Conservation (phyloP, 1,140 invertebrate species). For the Lineus longissimus region DNA sequence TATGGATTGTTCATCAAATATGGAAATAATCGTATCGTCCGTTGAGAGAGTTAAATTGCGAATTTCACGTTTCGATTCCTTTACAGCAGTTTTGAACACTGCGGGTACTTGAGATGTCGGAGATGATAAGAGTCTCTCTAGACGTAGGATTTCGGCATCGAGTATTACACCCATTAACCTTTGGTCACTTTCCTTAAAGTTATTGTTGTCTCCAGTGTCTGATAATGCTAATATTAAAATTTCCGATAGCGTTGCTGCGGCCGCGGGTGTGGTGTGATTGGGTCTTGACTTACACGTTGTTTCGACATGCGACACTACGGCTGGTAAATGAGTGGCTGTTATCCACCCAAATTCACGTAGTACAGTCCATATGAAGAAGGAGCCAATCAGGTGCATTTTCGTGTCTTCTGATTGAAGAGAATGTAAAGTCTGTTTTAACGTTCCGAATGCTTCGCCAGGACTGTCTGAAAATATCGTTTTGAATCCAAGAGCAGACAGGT, state of each 20-base stretch:
- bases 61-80: neutral
- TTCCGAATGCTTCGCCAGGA: neutral
- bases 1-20: conserved; percentile 3
- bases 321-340: neutral
- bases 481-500: neutral
- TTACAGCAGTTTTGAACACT: neutral
- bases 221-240: conserved; percentile 4
- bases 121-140: conserved; percentile 5
- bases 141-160: conserved; percentile 7
- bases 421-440: neutral
- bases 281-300: conserved; percentile 2
- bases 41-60: neutral
- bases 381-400: neutral
- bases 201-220: neutral
- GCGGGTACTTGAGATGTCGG: neutral
- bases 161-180: conserved; percentile 3
- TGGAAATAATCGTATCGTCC: conserved; percentile 2
- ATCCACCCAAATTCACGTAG: conserved; percentile 5
- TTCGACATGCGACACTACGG: neutral
- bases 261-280: neutral
- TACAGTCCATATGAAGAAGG: neutral
- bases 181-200: neutral
- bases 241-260: neutral
- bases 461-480: conserved; percentile 7
- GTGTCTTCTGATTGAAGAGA: neutral